phyloP scores from a whole-genome alignment of 2,888 invertebrate genomes.

The Anaspis maculata region DNA sequence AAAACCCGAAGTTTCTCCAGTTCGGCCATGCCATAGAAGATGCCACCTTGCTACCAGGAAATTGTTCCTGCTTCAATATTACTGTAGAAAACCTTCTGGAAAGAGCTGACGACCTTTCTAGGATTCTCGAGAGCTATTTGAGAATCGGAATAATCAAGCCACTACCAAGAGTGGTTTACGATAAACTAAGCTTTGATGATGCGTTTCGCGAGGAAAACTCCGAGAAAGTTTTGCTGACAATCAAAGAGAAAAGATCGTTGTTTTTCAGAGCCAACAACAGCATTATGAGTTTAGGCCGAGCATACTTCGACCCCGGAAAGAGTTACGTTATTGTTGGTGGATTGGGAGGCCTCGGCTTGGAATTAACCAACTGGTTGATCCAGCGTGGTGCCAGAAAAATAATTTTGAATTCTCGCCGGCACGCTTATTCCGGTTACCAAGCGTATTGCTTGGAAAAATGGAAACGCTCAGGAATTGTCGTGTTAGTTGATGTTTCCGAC shows the following conservation, averaged over 20 bases:
- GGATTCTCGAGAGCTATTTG: slow-evolving; percentile 45
- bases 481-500: slow-evolving; percentile 40
- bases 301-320: slow-evolving; percentile 64
- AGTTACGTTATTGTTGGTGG: slow-evolving; percentile 64
- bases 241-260: slow-evolving; percentile 23
- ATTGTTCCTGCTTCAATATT: no score
- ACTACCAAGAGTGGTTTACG: slow-evolving; percentile 44
- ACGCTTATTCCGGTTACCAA: slow-evolving; percentile 53
- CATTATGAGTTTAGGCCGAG: slow-evolving; percentile 26
- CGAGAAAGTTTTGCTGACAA: slow-evolving; percentile 46
- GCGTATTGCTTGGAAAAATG: slow-evolving; percentile 40
- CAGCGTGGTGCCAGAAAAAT: slow-evolving; percentile 51
- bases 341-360: slow-evolving; percentile 59
- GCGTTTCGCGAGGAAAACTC: slow-evolving; percentile 43
- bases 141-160: slow-evolving; percentile 48
- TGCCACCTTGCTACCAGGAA: no score
- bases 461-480: slow-evolving; percentile 29
- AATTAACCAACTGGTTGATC: slow-evolving; percentile 52
- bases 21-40: slow-evolving; percentile 40
- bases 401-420: slow-evolving; percentile 52
- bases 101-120: background rate
- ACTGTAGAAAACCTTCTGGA: slow-evolving; percentile 20
- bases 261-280: slow-evolving; percentile 4
- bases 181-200: slow-evolving; percentile 45
- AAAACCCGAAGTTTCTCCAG: slow-evolving; percentile 50